These are phyloP conservation scores for Aphelenchoides besseyi DNA, from an alignment of 1,140 invertebrate genomes.

Conservation along the genomic window DNA sequence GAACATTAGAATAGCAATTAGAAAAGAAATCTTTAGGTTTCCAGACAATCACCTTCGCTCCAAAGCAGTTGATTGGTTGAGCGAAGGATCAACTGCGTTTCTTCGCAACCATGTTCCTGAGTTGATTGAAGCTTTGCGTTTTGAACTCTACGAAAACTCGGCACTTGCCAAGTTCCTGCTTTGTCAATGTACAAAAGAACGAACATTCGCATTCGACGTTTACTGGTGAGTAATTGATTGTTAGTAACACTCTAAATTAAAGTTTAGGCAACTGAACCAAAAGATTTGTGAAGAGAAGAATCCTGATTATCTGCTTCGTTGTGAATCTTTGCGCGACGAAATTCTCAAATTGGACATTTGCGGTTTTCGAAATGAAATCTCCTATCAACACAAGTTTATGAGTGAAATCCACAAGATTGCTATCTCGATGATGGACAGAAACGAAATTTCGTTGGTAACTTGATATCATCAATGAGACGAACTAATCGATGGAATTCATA, in stretches of 20 bases:
- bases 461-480: no score
- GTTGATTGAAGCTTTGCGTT: constrained; percentile 46
- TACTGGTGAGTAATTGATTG: constrained; percentile 38
- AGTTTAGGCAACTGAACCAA: constrained; percentile 49
- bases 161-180: constrained; percentile 45
- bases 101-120: constrained; percentile 39
- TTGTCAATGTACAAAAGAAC: constrained; percentile 26
- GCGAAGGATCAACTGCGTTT: constrained; percentile 40
- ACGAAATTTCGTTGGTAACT: no score
- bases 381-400: constrained; percentile 37
- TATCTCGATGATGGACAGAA: background rate
- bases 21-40: constrained; percentile 35
- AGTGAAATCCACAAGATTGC: background rate
- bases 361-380: constrained; percentile 35
- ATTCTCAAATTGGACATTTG: constrained; percentile 35
- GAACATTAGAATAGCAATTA: constrained; percentile 23
- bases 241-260: constrained; percentile 12
- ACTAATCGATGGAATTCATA: no score
- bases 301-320: constrained; percentile 31
- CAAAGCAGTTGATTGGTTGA: constrained; percentile 38
- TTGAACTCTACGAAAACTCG: constrained; percentile 45
- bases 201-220: constrained; percentile 44
- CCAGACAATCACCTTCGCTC: constrained; percentile 38
- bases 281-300: constrained; percentile 27
- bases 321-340: constrained; percentile 33